Conservation (phyloP, 1,140 invertebrate species). For the Subanguina moxae region DNA sequence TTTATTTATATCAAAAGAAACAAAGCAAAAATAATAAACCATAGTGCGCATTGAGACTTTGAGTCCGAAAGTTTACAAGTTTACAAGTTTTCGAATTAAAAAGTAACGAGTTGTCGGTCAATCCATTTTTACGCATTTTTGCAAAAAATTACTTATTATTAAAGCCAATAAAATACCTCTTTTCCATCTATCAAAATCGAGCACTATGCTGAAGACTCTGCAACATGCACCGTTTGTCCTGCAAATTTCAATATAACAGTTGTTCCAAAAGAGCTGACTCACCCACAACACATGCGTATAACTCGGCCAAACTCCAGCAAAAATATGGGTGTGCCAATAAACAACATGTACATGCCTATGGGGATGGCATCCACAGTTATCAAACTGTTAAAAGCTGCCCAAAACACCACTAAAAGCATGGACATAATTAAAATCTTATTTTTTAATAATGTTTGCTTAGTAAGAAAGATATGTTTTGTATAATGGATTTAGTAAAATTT, state of each 20-base stretch:
- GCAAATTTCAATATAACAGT: constrained; percentile 8
- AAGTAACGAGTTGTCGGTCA: no score
- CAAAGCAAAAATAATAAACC: no score
- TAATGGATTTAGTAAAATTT: no score
- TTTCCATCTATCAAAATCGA: constrained; percentile 45
- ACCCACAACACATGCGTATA: constrained; percentile 47
- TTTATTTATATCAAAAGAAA: no score
- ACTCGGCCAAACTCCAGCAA: constrained; percentile 43
- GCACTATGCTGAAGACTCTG: constrained; percentile 30
- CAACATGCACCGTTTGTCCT: constrained; percentile 42
- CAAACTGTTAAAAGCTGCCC: constrained; percentile 31
- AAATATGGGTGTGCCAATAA: constrained; percentile 41
- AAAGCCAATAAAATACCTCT: constrained; percentile 21
- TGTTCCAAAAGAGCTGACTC: not conserved
- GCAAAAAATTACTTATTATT: no score
- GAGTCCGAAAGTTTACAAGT: no score
- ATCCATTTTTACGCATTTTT: no score
- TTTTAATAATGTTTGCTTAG: not conserved
- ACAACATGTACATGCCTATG: constrained; percentile 32
- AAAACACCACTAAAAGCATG: constrained; percentile 44
- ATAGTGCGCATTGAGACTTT: no score
- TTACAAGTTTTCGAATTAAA: no score
- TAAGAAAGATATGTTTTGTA: not conserved
- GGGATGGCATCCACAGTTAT: constrained; percentile 25
- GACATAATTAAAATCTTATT: not conserved